Percentiles rank a stretch among this genome's conserved stretches.
These are phyloP conservation scores for Aplysia californica DNA, from an alignment of 1,140 invertebrate species.

Conservation along the genomic window DNA sequence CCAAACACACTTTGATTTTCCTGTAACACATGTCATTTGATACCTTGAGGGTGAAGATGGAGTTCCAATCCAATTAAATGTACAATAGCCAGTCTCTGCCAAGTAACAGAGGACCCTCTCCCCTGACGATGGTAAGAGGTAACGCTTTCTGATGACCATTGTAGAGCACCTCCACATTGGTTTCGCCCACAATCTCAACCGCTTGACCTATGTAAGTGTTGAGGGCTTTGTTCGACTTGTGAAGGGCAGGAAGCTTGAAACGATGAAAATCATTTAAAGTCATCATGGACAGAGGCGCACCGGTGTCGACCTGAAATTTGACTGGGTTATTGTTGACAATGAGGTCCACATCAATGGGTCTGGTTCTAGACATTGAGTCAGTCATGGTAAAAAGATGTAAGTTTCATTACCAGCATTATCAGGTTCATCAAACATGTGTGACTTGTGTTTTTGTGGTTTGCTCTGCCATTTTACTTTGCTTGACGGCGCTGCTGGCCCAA, in stretches of 20 bases:
- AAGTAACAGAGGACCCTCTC: not conserved
- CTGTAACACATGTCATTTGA: not conserved
- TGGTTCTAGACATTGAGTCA: too few species aligned
- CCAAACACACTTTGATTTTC: slow-evolving; percentile 19
- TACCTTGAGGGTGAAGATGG: not conserved
- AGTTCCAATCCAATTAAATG: not conserved
- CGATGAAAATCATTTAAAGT: not conserved
- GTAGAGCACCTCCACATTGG: not conserved
- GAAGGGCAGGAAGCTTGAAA: not conserved
- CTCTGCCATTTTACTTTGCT: too few species aligned
- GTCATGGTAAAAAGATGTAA: too few species aligned
- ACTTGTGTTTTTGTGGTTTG: too few species aligned
- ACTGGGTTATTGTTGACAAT: not conserved
- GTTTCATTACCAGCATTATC: too few species aligned
- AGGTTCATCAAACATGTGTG: too few species aligned
- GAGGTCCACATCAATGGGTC: not conserved
- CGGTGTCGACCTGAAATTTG: not conserved
- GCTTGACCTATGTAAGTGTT: not conserved
- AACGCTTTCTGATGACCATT: not conserved
- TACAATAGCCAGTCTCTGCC: not conserved
- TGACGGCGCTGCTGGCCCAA: too few species aligned
- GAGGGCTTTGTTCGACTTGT: not conserved
- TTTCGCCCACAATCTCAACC: not conserved
- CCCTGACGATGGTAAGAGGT: not conserved
- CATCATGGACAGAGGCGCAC: not conserved